Percentiles rank a stretch among this genome's conserved stretches.
These are phyloP conservation scores for Lutjanus campechanus DNA, from an alignment of 2,797 vertebrate genomes.

Conservation along the genomic window DNA sequence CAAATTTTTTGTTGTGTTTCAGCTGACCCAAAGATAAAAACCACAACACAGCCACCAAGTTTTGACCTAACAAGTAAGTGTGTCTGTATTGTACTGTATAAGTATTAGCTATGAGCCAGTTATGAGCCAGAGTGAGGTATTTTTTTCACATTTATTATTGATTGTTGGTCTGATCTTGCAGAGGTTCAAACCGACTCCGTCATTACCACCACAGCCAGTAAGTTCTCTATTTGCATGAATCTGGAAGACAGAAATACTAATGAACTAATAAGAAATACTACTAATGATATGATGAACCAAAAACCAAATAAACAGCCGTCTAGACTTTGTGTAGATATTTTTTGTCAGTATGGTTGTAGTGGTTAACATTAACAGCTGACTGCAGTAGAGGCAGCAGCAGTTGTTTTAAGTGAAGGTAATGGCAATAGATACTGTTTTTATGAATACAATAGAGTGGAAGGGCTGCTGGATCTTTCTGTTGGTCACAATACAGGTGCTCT, in stretches of 20 bases:
- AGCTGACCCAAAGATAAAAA: conserved; percentile 40
- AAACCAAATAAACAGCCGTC: not conserved
- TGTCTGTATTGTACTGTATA: too few relatives aligned
- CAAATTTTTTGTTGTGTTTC: conserved; percentile 31
- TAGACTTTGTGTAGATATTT: not conserved
- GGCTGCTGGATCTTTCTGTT: too few relatives aligned
- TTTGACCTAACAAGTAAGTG: conserved; percentile 15
- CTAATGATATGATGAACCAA: conserved; percentile 1
- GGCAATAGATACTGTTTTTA: too few relatives aligned
- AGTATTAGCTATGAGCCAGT: too few relatives aligned
- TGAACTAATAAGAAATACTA: not conserved
- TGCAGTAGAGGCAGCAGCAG: not conserved
- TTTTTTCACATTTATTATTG: not conserved
- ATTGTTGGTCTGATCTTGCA: conserved; percentile 43
- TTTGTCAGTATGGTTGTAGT: not conserved
- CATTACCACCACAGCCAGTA: conserved; percentile 24
- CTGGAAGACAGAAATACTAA: not conserved
- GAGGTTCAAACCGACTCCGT: not conserved
- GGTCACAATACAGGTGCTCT: too few relatives aligned
- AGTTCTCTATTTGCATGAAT: conserved; percentile 37
- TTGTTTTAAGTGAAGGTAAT: not conserved
- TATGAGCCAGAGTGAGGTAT: not conserved
- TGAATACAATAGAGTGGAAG: too few relatives aligned
- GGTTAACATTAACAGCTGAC: not conserved
- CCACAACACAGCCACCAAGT: not conserved